phyloP scores from a whole-genome alignment of 1,140 invertebrate genomes.

The Eupristina koningsbergeri region DNA sequence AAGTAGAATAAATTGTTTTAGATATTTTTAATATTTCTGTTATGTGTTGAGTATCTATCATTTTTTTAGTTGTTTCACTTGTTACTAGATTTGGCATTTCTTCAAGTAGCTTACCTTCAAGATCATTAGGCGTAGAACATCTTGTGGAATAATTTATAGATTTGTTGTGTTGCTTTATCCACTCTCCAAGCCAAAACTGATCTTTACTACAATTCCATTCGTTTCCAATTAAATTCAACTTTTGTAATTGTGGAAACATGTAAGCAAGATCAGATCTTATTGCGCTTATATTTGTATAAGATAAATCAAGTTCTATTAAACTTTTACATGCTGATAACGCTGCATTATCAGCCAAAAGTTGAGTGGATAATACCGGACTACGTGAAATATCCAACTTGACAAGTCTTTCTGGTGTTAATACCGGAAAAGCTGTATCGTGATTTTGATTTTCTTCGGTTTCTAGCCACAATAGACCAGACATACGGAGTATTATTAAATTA shows the following conservation, averaged over 20 bases:
- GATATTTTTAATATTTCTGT: background rate
- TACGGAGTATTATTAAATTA: conserved; percentile 78
- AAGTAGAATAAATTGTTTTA: background rate
- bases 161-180: conserved; percentile 76
- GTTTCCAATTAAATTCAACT: conserved; percentile 77
- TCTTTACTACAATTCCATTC: conserved; percentile 77
- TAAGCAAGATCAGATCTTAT: conserved; percentile 80
- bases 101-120: conserved; percentile 67
- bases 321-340: conserved; percentile 80
- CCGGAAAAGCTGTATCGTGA: conserved; percentile 79
- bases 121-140: conserved; percentile 65
- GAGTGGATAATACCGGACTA: conserved; percentile 80
- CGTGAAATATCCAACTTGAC: conserved; percentile 81
- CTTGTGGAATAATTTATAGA: conserved; percentile 65
- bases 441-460: conserved; percentile 72
- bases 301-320: conserved; percentile 80
- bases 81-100: conserved; percentile 7
- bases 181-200: conserved; percentile 78
- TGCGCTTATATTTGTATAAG: conserved; percentile 76
- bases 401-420: conserved; percentile 80
- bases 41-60: background rate
- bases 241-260: conserved; percentile 80
- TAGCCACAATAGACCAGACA: conserved; percentile 78
- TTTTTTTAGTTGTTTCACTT: background rate
- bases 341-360: conserved; percentile 80